These are phyloP conservation scores for Anthopleura sola DNA, from an alignment of 64 coral and sea anemone genomes.

Conservation along the genomic window DNA sequence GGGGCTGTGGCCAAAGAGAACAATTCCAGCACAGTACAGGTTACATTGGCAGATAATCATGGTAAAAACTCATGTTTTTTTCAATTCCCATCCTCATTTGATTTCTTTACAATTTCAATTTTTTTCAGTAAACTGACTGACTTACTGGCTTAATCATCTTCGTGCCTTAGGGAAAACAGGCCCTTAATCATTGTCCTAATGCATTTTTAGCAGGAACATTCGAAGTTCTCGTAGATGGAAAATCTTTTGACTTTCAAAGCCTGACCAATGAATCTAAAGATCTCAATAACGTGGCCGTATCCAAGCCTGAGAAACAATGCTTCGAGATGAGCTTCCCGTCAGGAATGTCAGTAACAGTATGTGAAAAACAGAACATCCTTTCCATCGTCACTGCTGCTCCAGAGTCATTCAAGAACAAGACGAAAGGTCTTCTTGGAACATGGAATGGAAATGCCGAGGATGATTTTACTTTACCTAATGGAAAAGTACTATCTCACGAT, in stretches of 20 bases:
- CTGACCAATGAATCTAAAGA: not conserved
- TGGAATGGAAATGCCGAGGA: conserved; percentile 29
- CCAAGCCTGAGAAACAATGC: not conserved
- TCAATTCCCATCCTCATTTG: no score
- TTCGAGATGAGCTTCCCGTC: conserved; percentile 26
- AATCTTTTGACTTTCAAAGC: not conserved
- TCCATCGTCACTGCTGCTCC: conserved; percentile 17
- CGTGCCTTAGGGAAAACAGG: no score
- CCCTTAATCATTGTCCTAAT: no score
- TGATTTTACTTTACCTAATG: conserved; percentile 52
- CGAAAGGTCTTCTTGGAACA: conserved; percentile 41
- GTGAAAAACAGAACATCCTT: not conserved
- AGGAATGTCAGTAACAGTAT: conserved; percentile 20
- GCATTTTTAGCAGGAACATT: not conserved
- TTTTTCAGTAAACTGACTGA: no score
- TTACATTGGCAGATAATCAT: not conserved
- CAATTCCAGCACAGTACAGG: conserved; percentile 18
- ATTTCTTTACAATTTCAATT: no score
- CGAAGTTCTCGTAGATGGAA: conserved; percentile 12
- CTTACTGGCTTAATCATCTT: no score
- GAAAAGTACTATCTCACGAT: not conserved
- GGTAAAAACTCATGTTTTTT: not conserved
- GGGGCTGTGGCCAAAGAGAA: conserved; percentile 33
- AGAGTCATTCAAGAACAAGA: conserved; percentile 6
- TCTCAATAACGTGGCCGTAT: not conserved